Evolutionary conservation across 2,888 invertebrate genomes (phyloP), one percentile per base, ranked within the genome.

Genomic region (Drosophila rellima): DNA sequence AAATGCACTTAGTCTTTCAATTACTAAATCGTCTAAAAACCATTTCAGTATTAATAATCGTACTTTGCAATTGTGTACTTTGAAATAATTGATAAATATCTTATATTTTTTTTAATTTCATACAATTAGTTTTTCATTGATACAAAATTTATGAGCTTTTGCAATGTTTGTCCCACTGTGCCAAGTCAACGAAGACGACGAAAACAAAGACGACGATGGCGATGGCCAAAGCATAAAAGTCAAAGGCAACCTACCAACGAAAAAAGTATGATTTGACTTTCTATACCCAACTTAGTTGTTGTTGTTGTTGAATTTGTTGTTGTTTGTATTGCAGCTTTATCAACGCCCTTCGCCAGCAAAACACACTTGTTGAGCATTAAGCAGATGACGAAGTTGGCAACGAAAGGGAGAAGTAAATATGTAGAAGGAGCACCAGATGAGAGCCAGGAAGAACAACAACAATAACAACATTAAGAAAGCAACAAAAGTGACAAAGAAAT

Each of bases 401-500:
- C 33, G 45, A 20, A 48, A 15, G 45, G 45, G 33, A 15, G 42
- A 40, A 48, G 56, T 23, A n/a, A 15, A 50, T 8, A 10, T 13
- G 45, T 8, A 15, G 31, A 15, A 11, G 35, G 37, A 51, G 18
- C 40, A 54, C 39, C 11, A 55, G 59, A 70, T 51, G 74, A 59
- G 55, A 45, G 55, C 33, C 39, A 57, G 39, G 55, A 69, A 40
- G 39, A 64, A 45, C 17, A 47, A 51, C 20, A 52, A 51, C 44
- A 65, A 26, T 18, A 51, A 65, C 50, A 63, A 60, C 54, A 67
- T 15, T 20, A 54, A 35, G 48, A 68, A 44, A 50, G 76, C 65
- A 63, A 71, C 64, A 60, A 85, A 81, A 87, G 73, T 82, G 79
- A 77, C 72, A 88, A 81, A 85, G 88, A 80, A 82, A 85, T 88